phyloP scores from a whole-genome alignment of 2,113 vertebrate genomes.

The Mus pahari region DNA sequence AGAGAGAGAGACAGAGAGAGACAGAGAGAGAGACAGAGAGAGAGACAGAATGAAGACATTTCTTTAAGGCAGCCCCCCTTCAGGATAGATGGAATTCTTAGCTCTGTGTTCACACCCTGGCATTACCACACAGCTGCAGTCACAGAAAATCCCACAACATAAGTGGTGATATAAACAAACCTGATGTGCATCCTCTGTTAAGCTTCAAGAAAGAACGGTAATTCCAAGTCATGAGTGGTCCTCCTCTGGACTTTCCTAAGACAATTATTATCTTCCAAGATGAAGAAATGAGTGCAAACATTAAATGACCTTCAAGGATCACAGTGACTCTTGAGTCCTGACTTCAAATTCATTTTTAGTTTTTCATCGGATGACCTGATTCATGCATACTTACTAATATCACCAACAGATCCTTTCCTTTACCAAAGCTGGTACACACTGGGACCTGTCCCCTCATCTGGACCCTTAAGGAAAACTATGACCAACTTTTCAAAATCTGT shows the following conservation, averaged over 20 bases:
- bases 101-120: background rate
- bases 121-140: background rate
- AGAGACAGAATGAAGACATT: rapidly evolving
- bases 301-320: background rate
- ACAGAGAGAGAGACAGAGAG: no score
- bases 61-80: background rate
- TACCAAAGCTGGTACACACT: background rate
- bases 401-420: background rate
- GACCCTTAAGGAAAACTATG: background rate
- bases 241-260: background rate
- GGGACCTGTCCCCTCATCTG: background rate
- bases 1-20: background rate
- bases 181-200: background rate
- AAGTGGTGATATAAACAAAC: background rate
- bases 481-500: background rate
- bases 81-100: background rate
- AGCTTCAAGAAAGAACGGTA: background rate
- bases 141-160: background rate
- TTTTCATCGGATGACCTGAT: background rate
- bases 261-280: background rate
- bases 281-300: background rate
- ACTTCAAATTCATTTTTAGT: background rate
- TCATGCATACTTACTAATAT: background rate
- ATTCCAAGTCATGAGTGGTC: background rate
- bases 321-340: background rate